Percentiles rank a stretch among this genome's conserved stretches.
Evolutionary conservation across 2,888 invertebrate genomes (phyloP).

Genomic region (Hyppa rectilinea): DNA sequence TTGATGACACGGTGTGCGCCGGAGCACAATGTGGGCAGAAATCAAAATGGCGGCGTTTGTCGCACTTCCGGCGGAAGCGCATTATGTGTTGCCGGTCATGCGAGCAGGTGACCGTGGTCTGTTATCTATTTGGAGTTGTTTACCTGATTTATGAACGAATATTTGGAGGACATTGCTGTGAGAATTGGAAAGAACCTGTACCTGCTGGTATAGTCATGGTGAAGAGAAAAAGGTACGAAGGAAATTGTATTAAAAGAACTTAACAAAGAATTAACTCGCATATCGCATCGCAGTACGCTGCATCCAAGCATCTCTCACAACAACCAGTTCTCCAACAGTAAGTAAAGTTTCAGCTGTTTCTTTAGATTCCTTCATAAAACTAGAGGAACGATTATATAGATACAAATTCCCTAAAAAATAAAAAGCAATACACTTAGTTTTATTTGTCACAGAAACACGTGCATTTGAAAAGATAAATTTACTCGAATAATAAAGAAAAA

Average conservation of each 20-base stretch:
- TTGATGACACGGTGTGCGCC: conserved; percentile 71
- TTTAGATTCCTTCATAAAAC: background rate
- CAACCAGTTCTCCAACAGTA: background rate
- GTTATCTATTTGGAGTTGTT: conserved; percentile 62
- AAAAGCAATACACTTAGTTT: too few species aligned
- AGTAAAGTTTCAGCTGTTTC: background rate
- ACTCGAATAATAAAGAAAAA: too few species aligned
- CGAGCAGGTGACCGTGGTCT: conserved; percentile 80
- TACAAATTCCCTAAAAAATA: background rate
- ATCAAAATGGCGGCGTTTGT: conserved; percentile 74
- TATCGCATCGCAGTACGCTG: too few species aligned
- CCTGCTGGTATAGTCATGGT: background rate
- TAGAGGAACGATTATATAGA: background rate
- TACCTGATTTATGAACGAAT: conserved; percentile 41
- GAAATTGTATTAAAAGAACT: background rate
- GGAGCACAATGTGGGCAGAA: conserved; percentile 75
- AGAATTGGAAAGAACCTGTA: background rate
- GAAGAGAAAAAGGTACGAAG: too few species aligned
- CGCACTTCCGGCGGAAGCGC: conserved; percentile 84
- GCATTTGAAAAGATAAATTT: too few species aligned
- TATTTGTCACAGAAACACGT: too few species aligned
- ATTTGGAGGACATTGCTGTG: conserved; percentile 20
- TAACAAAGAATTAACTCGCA: background rate
- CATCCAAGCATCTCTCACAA: background rate
- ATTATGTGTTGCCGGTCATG: conserved; percentile 86